phyloP scores from a whole-genome alignment of 2,797 vertebrate species.

The Pagetopsis macropterus region DNA sequence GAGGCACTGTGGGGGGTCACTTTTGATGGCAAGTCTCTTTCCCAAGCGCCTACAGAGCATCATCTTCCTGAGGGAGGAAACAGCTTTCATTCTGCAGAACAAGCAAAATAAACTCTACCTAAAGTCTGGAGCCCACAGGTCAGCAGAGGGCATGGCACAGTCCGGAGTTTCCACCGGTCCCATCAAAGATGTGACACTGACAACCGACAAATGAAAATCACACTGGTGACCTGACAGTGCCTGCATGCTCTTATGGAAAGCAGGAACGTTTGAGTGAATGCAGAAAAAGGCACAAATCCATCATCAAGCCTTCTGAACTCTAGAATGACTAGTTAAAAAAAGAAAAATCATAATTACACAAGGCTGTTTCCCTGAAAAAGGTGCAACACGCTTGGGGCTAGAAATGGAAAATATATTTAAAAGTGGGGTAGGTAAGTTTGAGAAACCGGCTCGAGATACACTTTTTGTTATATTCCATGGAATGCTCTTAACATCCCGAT shows the following conservation, averaged over 20 bases:
- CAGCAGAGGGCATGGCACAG: constrained; percentile 64
- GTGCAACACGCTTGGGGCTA: neutral
- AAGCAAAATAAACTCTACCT: constrained; percentile 77
- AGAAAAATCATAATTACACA: neutral
- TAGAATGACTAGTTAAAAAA: too few species aligned
- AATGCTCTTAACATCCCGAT: too few species aligned
- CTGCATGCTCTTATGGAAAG: neutral
- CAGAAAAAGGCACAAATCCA: constrained; percentile 15
- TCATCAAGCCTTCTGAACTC: neutral
- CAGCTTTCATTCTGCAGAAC: constrained; percentile 73
- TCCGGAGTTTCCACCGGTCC: constrained; percentile 64
- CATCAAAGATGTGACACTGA: constrained; percentile 45
- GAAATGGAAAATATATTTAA: too few species aligned
- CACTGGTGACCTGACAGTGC: constrained; percentile 45
- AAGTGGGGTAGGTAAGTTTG: too few species aligned
- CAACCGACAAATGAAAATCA: constrained; percentile 32
- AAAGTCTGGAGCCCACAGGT: constrained; percentile 48
- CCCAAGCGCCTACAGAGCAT: constrained; percentile 49
- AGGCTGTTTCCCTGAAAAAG: neutral
- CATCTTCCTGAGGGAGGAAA: constrained; percentile 80
- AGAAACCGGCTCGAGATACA: too few species aligned
- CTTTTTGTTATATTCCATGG: too few species aligned
- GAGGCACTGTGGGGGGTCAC: constrained; percentile 61
- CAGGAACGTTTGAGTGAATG: constrained; percentile 39
- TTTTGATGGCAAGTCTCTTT: constrained; percentile 42